phyloP scores from a whole-genome alignment of 2,888 invertebrate genomes.

The Strigamia crassipes region DNA sequence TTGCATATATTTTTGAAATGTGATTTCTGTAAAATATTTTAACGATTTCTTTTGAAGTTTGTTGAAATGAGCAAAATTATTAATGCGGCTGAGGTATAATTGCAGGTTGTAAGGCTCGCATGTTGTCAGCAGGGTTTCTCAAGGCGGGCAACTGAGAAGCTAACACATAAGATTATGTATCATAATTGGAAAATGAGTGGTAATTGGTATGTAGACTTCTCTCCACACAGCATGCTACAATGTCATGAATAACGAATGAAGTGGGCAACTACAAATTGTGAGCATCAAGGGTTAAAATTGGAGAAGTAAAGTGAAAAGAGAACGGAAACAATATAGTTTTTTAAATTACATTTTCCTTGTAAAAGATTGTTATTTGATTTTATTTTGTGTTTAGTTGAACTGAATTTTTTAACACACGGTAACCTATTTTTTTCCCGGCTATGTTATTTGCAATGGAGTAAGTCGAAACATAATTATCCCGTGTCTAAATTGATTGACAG shows the following conservation, averaged over 20 bases:
- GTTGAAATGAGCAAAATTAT: constrained; percentile 7
- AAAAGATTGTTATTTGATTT: not conserved
- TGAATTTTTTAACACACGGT: not conserved
- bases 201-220: constrained; percentile 35
- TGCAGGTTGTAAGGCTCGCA: constrained; percentile 22
- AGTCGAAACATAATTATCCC: not conserved
- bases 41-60: not conserved
- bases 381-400: not conserved
- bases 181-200: constrained; percentile 35
- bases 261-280: constrained; percentile 31
- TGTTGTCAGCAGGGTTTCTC: constrained; percentile 34
- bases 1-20: not conserved
- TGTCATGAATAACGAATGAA: constrained; percentile 29
- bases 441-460: not conserved
- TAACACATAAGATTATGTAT: constrained; percentile 36
- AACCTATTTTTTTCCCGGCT: not conserved
- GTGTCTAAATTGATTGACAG: constrained; percentile 8
- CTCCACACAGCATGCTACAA: constrained; percentile 30
- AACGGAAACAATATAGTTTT: too few species aligned
- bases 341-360: not conserved
- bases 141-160: constrained; percentile 29
- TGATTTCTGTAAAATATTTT: not conserved
- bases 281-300: constrained; percentile 27
- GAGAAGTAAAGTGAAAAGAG: constrained; percentile 1
- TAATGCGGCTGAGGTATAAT: not conserved